Base-by-base conservation (phyloP, 1,140 invertebrate species). In the Drosophila kepulauana region DNA sequence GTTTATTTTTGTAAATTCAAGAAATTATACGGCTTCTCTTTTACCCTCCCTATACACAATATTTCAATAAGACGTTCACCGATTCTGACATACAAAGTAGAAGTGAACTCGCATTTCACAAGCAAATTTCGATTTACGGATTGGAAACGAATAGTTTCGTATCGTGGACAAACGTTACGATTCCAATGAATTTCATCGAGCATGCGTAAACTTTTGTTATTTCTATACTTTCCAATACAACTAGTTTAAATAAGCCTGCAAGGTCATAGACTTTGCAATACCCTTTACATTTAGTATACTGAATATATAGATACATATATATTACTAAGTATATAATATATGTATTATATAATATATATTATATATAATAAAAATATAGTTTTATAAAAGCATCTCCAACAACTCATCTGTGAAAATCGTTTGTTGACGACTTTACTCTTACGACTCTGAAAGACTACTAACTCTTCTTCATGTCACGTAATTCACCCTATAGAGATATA, bases 121-220 rank as follows among this genome's bases (percentile, higher is more conserved):
- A 68, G 57, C 56, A 52, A 49, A 11, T 16, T 20, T 2, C 61
- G 35, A 51, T 8, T 30, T n/a, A 5, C 7, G 16, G 10, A 33
- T 64, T 58, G 66, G 48, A 77, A 71, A 6, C 52, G 25, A 61
- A 41, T 41, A 11, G 15, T 69, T 79, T 76, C 49, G 41, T 38
- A 61, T 61, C 43, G 49, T 20, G 8, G 49, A 3, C 25, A 35
- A 33, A 6, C 41, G 48, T 8, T 41, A 25, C 16, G 35, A 43
- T 79, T 82, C 73, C 77, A 77, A 48, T 72, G 54, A 52, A 58
- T 38, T 67, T 54, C 57, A 79, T 20, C 69, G 81, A 45, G 81
- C 81, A 84, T 84, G 81, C 81, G 81, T 77, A 61, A 51, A 71
- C 43, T 54, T 48, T 20, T 4, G 16, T n/a, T 5, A 43, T 46